Percentiles rank a stretch among this genome's conserved stretches.
Conservation (phyloP, 2,888 invertebrate genomes). For the Tricholauxania praeusta region DNA sequence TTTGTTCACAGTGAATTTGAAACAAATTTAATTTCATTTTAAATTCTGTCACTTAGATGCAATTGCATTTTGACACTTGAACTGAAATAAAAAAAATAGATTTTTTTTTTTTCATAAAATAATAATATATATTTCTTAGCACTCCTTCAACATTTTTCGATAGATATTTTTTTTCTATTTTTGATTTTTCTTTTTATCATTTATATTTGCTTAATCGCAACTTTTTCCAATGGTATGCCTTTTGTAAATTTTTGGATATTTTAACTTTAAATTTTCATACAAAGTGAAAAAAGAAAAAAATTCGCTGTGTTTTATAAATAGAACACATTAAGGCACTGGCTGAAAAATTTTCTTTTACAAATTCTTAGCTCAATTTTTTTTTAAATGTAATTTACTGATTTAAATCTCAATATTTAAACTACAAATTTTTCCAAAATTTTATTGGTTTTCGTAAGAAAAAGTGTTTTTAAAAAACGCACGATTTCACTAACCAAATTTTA, state of each 20-base stretch:
- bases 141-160: background rate
- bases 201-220: slow-evolving; percentile 19
- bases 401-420: slow-evolving; percentile 46
- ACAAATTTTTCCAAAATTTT: too few species aligned
- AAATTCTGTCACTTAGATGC: slow-evolving; percentile 7
- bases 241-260: slow-evolving; percentile 51
- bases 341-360: slow-evolving; percentile 46
- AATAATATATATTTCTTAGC: background rate
- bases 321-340: slow-evolving; percentile 58
- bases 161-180: slow-evolving; percentile 9
- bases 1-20: slow-evolving; percentile 48
- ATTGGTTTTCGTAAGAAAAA: too few species aligned
- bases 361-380: slow-evolving; percentile 39
- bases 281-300: slow-evolving; percentile 47
- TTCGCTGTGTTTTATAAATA: slow-evolving; percentile 65
- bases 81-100: background rate
- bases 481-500: background rate
- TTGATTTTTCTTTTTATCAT: slow-evolving; percentile 8
- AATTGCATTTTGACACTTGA: slow-evolving; percentile 11
- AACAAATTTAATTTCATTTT: slow-evolving; percentile 9
- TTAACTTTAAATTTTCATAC: slow-evolving; percentile 47
- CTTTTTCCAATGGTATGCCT: slow-evolving; percentile 1
- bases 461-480: too few species aligned
- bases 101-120: background rate
- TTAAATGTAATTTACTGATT: slow-evolving; percentile 22